phyloP scores from a whole-genome alignment of 2,113 vertebrate species.

The Solenodon paradoxus region DNA sequence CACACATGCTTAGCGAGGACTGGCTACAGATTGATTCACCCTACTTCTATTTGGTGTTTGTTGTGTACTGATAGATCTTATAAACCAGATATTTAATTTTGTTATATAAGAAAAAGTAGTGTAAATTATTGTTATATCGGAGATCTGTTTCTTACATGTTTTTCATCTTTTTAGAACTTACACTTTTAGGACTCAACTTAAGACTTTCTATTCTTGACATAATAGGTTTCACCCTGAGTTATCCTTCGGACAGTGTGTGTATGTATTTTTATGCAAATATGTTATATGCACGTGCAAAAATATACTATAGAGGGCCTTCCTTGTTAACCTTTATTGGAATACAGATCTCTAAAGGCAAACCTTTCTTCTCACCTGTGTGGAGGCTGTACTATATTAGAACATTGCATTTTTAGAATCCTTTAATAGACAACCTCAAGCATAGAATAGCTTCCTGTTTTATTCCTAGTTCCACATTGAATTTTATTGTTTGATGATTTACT shows the following conservation, averaged over 20 bases:
- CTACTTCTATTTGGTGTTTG: background rate
- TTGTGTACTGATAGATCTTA: no score
- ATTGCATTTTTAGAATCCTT: background rate
- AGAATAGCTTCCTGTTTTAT: background rate
- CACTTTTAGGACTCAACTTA: background rate
- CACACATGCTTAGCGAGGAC: background rate
- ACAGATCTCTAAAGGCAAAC: background rate
- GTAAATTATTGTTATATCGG: background rate
- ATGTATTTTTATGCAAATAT: no score
- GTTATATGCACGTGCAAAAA: no score
- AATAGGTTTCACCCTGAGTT: background rate
- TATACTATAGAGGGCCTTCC: background rate
- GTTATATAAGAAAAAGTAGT: background rate
- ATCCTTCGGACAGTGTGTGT: background rate
- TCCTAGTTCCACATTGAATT: background rate
- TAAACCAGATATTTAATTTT: background rate
- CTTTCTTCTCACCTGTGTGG: background rate
- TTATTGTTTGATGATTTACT: conserved; percentile 1
- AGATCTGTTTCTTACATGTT: background rate
- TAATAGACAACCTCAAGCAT: background rate
- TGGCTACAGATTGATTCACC: background rate
- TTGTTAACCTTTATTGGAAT: background rate
- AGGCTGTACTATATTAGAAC: background rate
- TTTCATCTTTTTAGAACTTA: background rate
- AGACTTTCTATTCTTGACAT: background rate